Evolutionary conservation across 2,797 vertebrate species (phyloP).

Genomic region (Sebastes reedi): DNA sequence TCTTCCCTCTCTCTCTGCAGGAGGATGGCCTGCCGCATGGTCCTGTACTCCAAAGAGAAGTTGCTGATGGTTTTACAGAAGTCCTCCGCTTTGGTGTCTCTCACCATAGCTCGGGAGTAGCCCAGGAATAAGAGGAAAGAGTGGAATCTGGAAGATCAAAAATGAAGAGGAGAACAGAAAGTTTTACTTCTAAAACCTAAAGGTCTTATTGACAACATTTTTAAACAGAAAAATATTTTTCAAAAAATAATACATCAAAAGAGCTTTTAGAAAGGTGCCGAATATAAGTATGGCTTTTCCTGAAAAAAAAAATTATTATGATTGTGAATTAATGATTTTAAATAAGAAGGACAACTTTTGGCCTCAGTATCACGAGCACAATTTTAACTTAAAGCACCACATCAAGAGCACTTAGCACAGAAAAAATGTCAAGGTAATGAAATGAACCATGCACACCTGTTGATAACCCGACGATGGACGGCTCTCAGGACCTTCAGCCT

Average conservation of each 20-base stretch:
- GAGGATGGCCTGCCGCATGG: constrained; percentile 63
- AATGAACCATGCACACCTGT: constrained; percentile 69
- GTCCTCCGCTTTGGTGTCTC: constrained; percentile 72
- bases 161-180: neutral
- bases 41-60: constrained; percentile 83
- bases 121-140: constrained; percentile 85
- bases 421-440: neutral
- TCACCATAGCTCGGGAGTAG: constrained; percentile 77
- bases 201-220: no score
- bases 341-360: neutral
- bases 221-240: no score
- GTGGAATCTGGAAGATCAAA: constrained; percentile 76
- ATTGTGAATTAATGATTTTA: no score
- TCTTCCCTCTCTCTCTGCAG: constrained; percentile 76
- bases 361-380: neutral
- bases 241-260: no score
- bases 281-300: no score
- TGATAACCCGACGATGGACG: constrained; percentile 81
- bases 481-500: constrained; percentile 80
- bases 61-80: constrained; percentile 84
- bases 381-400: neutral
- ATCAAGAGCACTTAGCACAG: neutral
- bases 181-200: neutral
- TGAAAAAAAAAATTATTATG: no score
- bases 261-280: no score